These are phyloP conservation scores for Subacronicta megacephala DNA, from an alignment of 2,888 invertebrate genomes.

Conservation along the genomic window DNA sequence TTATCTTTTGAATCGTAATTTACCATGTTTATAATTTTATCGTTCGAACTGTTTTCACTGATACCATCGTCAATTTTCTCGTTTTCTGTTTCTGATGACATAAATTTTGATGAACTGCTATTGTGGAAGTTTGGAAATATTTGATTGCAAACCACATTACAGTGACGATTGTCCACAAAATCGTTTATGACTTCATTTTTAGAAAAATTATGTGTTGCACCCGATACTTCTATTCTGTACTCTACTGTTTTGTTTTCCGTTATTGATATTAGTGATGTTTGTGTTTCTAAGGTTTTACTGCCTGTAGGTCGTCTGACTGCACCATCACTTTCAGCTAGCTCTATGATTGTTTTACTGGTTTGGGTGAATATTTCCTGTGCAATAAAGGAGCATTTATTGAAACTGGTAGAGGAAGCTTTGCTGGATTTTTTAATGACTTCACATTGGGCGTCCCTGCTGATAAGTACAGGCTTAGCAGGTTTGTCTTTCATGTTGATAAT, in stretches of 20 bases:
- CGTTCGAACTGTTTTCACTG: conserved; percentile 59
- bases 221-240: conserved; percentile 69
- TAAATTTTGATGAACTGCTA: conserved; percentile 71
- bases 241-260: conserved; percentile 74
- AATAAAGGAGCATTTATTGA: conserved; percentile 62
- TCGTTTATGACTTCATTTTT: conserved; percentile 11
- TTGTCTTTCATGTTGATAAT: conserved; percentile 58
- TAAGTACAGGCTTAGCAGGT: conserved; percentile 26
- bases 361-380: conserved; percentile 86
- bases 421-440: conserved; percentile 42
- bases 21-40: conserved; percentile 58
- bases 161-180: conserved; percentile 4
- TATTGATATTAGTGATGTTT: conserved; percentile 80
- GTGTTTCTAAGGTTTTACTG: conserved; percentile 75
- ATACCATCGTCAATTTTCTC: conserved; percentile 53
- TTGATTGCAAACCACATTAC: conserved; percentile 18
- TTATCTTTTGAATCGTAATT: conserved; percentile 64
- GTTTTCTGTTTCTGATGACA: conserved; percentile 63
- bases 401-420: conserved; percentile 55
- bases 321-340: conserved; percentile 79
- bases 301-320: conserved; percentile 42
- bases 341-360: conserved; percentile 90
- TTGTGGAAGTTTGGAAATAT: conserved; percentile 58
- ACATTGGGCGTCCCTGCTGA: conserved; percentile 53
- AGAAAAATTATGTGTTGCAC: conserved; percentile 12